A percentile compares a stretch with the other conserved stretches of the same genome.
phyloP scores from a whole-genome alignment of 2,797 vertebrate genomes.

The Anguilla megastoma region DNA sequence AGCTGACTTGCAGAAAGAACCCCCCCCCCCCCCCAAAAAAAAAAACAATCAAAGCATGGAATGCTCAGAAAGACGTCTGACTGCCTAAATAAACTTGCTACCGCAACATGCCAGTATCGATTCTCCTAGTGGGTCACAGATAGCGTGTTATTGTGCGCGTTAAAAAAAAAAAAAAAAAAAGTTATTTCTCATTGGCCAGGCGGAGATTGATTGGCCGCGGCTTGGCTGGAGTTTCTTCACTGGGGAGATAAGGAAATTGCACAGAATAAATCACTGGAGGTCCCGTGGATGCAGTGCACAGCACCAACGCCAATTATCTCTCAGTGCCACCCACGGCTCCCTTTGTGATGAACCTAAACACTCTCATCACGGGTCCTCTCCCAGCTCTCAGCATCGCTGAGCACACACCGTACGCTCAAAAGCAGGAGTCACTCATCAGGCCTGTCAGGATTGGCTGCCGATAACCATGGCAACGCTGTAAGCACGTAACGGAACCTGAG shows the following conservation, averaged over 20 bases:
- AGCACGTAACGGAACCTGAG: not conserved
- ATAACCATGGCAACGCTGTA: not conserved
- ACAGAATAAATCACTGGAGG: not conserved
- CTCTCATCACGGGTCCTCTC: not conserved
- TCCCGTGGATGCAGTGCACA: not conserved
- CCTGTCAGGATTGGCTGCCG: not conserved
- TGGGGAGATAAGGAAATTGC: not conserved
- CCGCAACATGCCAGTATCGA: not conserved
- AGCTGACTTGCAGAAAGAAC: not conserved
- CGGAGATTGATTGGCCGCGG: not conserved
- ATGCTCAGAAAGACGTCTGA: not conserved
- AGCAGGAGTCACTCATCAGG: not conserved
- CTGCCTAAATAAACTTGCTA: not conserved
- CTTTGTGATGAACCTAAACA: not conserved
- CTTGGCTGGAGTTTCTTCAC: not conserved
- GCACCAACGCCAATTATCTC: not conserved
- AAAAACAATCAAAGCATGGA: not conserved
- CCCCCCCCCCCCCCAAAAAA: not conserved
- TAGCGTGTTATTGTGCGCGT: not conserved
- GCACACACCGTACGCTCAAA: not conserved
- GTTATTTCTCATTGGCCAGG: not conserved
- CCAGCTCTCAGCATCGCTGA: not conserved
- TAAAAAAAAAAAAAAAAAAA: not conserved
- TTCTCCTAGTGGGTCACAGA: not conserved
- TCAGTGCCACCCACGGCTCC: not conserved